Percentiles rank a stretch among this genome's conserved stretches.
These are phyloP conservation scores for Poeciliopsis paucimaculata DNA, from an alignment of 2,797 vertebrate genomes.

Conservation along the genomic window DNA sequence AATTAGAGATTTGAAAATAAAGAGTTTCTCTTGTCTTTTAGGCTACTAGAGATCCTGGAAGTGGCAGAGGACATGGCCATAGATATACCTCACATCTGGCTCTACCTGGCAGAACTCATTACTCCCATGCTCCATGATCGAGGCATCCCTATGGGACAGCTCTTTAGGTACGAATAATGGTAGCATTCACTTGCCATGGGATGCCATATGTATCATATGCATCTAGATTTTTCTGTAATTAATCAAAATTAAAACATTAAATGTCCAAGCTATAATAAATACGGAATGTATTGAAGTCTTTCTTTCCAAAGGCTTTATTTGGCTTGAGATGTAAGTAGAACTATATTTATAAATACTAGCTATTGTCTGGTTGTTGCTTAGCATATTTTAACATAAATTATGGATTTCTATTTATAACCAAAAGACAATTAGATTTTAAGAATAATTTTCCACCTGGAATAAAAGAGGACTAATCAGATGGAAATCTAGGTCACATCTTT, in stretches of 20 bases:
- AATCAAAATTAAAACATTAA: not conserved
- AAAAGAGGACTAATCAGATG: not conserved
- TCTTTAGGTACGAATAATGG: slow-evolving; percentile 83
- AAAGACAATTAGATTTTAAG: not conserved
- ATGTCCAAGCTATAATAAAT: not conserved
- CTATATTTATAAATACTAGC: not conserved
- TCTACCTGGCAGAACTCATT: slow-evolving; percentile 94
- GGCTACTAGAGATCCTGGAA: slow-evolving; percentile 92
- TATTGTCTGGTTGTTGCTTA: not conserved
- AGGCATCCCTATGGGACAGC: slow-evolving; percentile 90
- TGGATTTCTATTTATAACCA: not conserved
- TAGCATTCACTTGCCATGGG: not conserved
- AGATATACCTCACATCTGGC: slow-evolving; percentile 98
- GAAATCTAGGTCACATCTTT: slow-evolving; percentile 18
- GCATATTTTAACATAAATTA: not conserved
- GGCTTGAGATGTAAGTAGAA: not conserved
- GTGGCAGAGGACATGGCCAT: slow-evolving; percentile 95
- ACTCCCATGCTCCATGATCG: slow-evolving; percentile 92
- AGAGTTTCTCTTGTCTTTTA: slow-evolving; percentile 46
- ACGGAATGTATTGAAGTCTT: not conserved
- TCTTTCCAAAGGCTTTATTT: not conserved
- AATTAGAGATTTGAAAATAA: not conserved
- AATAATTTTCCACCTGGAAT: not conserved
- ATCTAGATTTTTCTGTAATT: not conserved
- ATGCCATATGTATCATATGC: not conserved